phyloP scores from a whole-genome alignment of 2,797 vertebrate species.

The Cephalopachus bancanus region DNA sequence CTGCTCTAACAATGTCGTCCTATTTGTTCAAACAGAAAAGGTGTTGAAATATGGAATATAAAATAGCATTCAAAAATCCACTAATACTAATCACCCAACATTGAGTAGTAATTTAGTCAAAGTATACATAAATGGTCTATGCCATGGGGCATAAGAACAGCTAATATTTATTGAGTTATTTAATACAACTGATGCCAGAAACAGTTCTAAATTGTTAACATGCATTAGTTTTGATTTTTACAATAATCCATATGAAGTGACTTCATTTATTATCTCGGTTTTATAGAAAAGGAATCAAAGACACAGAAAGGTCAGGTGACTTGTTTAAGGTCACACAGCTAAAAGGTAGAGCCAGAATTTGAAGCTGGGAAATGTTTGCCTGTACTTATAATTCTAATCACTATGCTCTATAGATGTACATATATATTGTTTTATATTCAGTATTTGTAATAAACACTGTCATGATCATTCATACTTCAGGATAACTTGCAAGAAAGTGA shows the following conservation, averaged over 20 bases:
- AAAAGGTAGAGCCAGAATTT: not conserved
- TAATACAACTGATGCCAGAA: not conserved
- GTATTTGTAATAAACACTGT: not conserved
- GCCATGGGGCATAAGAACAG: not conserved
- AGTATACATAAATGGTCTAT: not conserved
- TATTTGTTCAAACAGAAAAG: not conserved
- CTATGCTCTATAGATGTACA: fast-evolving
- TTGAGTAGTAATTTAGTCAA: not conserved
- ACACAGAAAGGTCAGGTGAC: not conserved
- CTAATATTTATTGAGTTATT: not conserved
- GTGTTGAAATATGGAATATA: not conserved
- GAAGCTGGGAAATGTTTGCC: not conserved
- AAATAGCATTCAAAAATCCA: not conserved
- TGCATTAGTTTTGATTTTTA: not conserved
- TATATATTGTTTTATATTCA: not conserved
- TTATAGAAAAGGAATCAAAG: not conserved
- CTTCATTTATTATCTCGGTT: not conserved
- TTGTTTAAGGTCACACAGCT: not conserved
- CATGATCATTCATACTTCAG: not conserved
- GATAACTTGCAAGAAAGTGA: not conserved
- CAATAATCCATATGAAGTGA: not conserved
- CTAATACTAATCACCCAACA: not conserved
- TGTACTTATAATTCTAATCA: not conserved
- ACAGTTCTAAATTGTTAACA: not conserved
- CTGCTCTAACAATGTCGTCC: not conserved